Conservation (phyloP, 2,888 invertebrate species). For the Athalia cordata region DNA sequence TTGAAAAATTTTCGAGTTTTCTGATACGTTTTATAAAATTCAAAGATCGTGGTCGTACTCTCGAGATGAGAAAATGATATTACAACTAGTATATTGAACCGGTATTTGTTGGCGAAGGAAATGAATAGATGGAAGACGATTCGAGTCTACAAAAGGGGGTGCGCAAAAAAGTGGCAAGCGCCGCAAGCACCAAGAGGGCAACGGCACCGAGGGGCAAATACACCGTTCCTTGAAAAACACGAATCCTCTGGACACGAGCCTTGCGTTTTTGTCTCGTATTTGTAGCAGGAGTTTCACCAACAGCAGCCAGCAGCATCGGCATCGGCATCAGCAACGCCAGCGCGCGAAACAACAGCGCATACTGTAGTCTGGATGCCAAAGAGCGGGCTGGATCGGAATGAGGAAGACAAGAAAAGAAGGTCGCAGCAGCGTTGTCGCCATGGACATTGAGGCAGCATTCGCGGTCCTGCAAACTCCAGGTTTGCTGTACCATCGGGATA, state of each 20-base stretch:
- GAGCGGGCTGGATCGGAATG: slow-evolving; percentile 33
- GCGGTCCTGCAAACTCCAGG: slow-evolving; percentile 17
- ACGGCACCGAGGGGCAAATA: slow-evolving; percentile 34
- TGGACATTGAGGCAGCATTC: background rate
- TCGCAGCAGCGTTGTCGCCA: slow-evolving; percentile 3
- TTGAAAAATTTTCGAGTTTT: background rate
- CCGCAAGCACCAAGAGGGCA: slow-evolving; percentile 14
- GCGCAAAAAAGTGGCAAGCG: background rate
- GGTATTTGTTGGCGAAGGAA: no score
- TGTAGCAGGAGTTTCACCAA: slow-evolving; percentile 12
- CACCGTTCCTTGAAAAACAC: slow-evolving; percentile 44
- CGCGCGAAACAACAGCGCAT: slow-evolving; percentile 20
- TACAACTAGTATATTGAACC: no score
- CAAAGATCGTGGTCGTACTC: no score
- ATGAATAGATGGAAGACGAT: no score
- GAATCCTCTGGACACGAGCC: slow-evolving; percentile 42
- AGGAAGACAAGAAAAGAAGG: slow-evolving; percentile 38
- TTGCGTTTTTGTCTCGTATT: slow-evolving; percentile 42
- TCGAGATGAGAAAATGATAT: no score
- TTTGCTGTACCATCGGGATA: background rate
- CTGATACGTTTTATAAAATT: no score
- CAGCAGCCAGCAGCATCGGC: background rate
- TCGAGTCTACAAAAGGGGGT: background rate
- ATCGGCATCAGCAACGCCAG: slow-evolving; percentile 17
- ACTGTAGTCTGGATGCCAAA: slow-evolving; percentile 28